Conservation (phyloP, 2,113 vertebrate species). For the Pandion haliaetus region DNA sequence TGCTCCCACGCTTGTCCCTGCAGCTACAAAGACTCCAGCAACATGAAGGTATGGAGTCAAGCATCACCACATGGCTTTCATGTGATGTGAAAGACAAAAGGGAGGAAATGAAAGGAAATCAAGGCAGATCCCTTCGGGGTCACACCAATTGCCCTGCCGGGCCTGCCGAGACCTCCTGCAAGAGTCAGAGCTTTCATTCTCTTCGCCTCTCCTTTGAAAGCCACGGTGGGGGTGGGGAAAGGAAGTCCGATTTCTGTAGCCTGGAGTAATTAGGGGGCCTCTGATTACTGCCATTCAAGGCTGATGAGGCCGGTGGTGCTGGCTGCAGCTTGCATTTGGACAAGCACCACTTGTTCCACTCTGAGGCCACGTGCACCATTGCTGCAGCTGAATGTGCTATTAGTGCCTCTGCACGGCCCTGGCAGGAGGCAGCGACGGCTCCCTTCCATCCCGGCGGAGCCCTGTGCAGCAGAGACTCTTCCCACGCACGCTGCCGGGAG, state of each 20-base stretch:
- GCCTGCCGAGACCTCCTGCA: background rate
- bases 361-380: background rate
- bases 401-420: background rate
- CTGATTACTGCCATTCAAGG: background rate
- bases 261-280: background rate
- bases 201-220: background rate
- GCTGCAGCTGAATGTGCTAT: background rate
- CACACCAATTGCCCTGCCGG: fast-evolving
- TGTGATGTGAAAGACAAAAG: background rate
- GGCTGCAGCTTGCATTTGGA: background rate
- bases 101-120: background rate
- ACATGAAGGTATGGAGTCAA: fast-evolving
- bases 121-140: background rate
- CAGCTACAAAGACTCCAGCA: background rate
- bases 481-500: fast-evolving
- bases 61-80: fast-evolving
- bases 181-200: background rate
- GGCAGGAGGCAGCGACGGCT: background rate
- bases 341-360: background rate
- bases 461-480: background rate
- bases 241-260: background rate
- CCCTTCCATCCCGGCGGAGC: background rate
- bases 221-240: fast-evolving
- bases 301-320: background rate
- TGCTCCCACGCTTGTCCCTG: background rate